Conservation (phyloP, 2,888 invertebrate genomes). For the Dasysyrphus tricinctus region DNA sequence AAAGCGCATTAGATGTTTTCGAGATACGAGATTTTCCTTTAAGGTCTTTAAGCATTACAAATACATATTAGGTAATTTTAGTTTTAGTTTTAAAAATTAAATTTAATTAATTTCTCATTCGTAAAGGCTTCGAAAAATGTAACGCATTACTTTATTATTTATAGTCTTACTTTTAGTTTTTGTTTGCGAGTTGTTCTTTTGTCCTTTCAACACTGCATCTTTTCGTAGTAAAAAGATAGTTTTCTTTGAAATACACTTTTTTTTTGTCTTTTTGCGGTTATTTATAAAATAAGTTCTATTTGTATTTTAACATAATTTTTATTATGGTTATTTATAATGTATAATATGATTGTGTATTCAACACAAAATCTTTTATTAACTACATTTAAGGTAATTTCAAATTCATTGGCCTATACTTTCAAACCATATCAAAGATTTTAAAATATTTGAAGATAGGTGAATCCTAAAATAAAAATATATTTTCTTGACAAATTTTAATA, state of each 20-base stretch:
- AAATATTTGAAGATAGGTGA: neutral
- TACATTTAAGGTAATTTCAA: conserved; percentile 10
- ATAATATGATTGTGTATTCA: neutral
- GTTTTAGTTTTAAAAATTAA: too few relatives aligned
- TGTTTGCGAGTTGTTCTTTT: too few relatives aligned
- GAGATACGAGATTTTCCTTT: too few relatives aligned
- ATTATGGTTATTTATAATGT: neutral
- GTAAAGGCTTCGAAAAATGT: too few relatives aligned
- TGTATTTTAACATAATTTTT: neutral
- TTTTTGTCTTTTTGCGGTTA: neutral
- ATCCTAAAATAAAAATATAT: neutral
- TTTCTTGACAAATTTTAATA: neutral
- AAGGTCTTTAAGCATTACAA: too few relatives aligned
- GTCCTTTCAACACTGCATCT: too few relatives aligned
- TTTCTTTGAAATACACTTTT: conserved; percentile 7
- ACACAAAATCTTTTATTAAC: neutral
- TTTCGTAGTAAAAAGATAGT: neutral
- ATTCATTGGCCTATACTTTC: neutral
- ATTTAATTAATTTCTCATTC: too few relatives aligned
- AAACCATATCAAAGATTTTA: neutral
- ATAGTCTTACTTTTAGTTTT: too few relatives aligned
- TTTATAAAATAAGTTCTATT: neutral
- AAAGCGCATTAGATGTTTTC: too few relatives aligned
- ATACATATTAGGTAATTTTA: too few relatives aligned
- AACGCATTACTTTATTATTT: too few relatives aligned